Evolutionary conservation across 2,888 invertebrate species (phyloP), one percentile per base, ranked within the genome.

Genomic region (Parnassius smintheus): DNA sequence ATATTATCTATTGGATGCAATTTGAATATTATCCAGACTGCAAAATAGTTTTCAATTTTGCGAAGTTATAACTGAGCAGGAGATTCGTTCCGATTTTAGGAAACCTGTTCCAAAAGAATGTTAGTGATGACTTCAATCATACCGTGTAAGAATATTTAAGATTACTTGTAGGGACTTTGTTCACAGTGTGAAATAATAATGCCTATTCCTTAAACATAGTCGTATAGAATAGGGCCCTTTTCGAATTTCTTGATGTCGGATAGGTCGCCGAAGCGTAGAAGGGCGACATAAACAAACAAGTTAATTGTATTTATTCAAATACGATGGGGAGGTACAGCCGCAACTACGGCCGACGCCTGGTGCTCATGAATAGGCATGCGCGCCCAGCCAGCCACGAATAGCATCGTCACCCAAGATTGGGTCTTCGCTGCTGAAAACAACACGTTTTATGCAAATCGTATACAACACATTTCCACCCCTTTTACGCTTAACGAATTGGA

Each of bases 291-390:
- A 90, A 89, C 91, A 91, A 91, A 91, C 89, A 91, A 91, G 89
- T 88, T 90, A 91, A 91, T 91, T 90, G 90, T 91, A 89, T 91
- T 90, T 91, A 91, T 91, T 91, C 86, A 90, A 91, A 91, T 91
- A 85, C 74, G 82, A 72, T 74, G 78, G 78, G 79, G 76, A 71
- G 78, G 71, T 75, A 74, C 66, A 77, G 46, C 69, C 76, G 78
- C 88, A 85, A 87, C 86, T 86, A 88, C 78, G 81, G 80, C 77
- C 50, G 59, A 44, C 44, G 57, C 25, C 25, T 2, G 4, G 4
- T 35, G 35, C 82, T 91, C 88, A 90, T 91, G 89, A 89, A 91
- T 91, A 91, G 77, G 81, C 85, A 88, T 85, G 49, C 18, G 81
- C 75, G 71, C 70, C 72, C 41, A 7, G 75, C 75, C 61, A 80